phyloP scores from a whole-genome alignment of 2,797 vertebrate genomes.

The Galaxias olidus region DNA sequence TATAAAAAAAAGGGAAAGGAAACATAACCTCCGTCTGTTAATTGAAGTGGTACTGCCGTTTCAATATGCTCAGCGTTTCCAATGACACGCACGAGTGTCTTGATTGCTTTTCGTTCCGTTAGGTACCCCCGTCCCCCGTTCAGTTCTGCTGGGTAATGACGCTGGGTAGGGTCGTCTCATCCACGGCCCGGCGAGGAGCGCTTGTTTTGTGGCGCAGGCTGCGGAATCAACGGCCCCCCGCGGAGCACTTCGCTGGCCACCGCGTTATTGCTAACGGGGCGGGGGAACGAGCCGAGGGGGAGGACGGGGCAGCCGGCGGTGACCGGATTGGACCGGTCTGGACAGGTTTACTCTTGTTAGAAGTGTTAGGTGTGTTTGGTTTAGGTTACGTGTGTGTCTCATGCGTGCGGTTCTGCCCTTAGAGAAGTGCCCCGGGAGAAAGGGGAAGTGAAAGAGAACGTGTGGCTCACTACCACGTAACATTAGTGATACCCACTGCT shows the following conservation, averaged over 20 bases:
- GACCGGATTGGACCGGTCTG: constrained; percentile 58
- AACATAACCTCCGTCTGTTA: constrained; percentile 55
- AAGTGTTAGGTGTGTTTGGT: constrained; percentile 64
- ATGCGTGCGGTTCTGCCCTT: constrained; percentile 2
- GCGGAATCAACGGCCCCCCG: constrained; percentile 76
- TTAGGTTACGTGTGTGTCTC: constrained; percentile 19
- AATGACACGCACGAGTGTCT: constrained; percentile 69
- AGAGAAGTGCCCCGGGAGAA: too few relatives aligned
- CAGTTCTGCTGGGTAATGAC: constrained; percentile 34
- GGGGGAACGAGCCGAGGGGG: constrained; percentile 28
- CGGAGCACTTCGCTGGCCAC: constrained; percentile 72
- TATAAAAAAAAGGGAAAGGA: too few relatives aligned
- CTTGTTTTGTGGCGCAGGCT: constrained; percentile 77
- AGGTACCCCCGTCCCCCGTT: constrained; percentile 62
- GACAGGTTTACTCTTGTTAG: constrained; percentile 61
- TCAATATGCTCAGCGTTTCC: constrained; percentile 58
- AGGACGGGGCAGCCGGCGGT: constrained; percentile 53
- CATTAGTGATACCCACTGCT: too few relatives aligned
- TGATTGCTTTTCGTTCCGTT: constrained; percentile 73
- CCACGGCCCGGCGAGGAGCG: constrained; percentile 54
- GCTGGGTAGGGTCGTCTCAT: constrained; percentile 59
- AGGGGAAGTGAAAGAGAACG: too few relatives aligned
- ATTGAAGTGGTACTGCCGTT: constrained; percentile 64
- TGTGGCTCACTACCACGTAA: too few relatives aligned
- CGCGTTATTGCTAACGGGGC: constrained; percentile 81